These are phyloP conservation scores for Acronicta psi DNA, from an alignment of 2,888 invertebrate genomes.

Conservation along the genomic window DNA sequence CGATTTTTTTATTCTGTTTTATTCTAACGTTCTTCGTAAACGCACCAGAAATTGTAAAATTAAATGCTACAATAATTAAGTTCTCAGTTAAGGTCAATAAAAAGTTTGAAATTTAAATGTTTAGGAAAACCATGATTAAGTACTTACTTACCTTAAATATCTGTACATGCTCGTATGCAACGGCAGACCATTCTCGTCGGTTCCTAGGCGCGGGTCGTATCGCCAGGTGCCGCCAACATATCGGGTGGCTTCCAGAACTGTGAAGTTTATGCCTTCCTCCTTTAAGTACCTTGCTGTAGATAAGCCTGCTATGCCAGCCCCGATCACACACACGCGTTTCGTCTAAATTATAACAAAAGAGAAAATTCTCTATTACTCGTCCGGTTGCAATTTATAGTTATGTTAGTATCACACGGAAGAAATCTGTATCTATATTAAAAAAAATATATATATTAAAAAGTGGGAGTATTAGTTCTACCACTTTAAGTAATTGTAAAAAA, in stretches of 20 bases:
- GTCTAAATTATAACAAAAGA: constrained; percentile 36
- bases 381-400: too few relatives aligned
- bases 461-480: not conserved
- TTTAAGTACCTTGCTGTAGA: constrained; percentile 78
- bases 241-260: constrained; percentile 77
- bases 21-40: constrained; percentile 43
- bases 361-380: too few relatives aligned
- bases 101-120: not conserved
- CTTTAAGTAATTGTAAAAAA: too few relatives aligned
- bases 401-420: too few relatives aligned
- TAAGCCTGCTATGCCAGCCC: constrained; percentile 81
- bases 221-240: constrained; percentile 84
- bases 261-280: constrained; percentile 76
- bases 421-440: too few relatives aligned
- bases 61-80: too few relatives aligned
- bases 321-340: constrained; percentile 79
- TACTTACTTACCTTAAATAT: constrained; percentile 87
- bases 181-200: constrained; percentile 88
- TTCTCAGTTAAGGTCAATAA: rapidly evolving
- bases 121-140: not conserved
- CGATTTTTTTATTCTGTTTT: not conserved
- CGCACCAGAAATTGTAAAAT: not conserved
- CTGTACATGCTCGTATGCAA: constrained; percentile 92
- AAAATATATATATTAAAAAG: not conserved
- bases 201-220: constrained; percentile 83